Evolutionary conservation across 2,797 vertebrate species (phyloP).

Genomic region (Champsocephalus esox): DNA sequence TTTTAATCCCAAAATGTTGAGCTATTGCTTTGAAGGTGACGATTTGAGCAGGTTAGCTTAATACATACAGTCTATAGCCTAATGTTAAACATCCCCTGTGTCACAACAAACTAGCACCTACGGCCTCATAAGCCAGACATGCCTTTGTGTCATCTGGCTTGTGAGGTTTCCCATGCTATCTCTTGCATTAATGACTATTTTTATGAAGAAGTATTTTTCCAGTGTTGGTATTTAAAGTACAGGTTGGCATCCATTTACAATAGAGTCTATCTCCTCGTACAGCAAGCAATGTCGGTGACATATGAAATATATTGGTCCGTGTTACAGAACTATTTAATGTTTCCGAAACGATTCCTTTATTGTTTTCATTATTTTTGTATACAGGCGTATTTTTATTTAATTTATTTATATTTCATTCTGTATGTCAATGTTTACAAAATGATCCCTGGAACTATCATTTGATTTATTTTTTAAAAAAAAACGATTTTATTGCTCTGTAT

Average conservation of each 20-base stretch:
- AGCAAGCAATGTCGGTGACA: slow-evolving; percentile 64
- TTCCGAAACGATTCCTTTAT: slow-evolving; percentile 48
- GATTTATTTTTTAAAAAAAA: slow-evolving; percentile 1
- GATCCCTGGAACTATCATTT: slow-evolving; percentile 63
- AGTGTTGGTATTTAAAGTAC: slow-evolving; percentile 77
- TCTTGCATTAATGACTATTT: slow-evolving; percentile 79
- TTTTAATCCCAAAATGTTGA: slow-evolving; percentile 17
- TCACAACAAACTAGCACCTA: slow-evolving; percentile 56
- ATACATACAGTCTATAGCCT: neutral
- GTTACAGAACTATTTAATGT: slow-evolving; percentile 59
- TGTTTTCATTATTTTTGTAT: slow-evolving; percentile 68
- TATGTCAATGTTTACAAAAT: slow-evolving; percentile 77
- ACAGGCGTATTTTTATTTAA: slow-evolving; percentile 34
- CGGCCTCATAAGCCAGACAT: slow-evolving; percentile 45
- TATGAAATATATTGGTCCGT: slow-evolving; percentile 67
- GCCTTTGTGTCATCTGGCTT: slow-evolving; percentile 45
- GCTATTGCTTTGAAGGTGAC: slow-evolving; percentile 17
- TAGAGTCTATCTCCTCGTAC: slow-evolving; percentile 57
- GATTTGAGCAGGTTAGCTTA: slow-evolving; percentile 19
- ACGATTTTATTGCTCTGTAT: slow-evolving; percentile 60
- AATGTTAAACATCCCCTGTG: slow-evolving; percentile 24
- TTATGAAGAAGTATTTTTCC: slow-evolving; percentile 85
- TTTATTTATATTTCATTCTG: slow-evolving; percentile 52
- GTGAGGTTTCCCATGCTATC: slow-evolving; percentile 49
- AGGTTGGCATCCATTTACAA: slow-evolving; percentile 61